Evolutionary conservation across 2,113 vertebrate genomes (phyloP).

Genomic region (Tretioscincus oriximinensis): DNA sequence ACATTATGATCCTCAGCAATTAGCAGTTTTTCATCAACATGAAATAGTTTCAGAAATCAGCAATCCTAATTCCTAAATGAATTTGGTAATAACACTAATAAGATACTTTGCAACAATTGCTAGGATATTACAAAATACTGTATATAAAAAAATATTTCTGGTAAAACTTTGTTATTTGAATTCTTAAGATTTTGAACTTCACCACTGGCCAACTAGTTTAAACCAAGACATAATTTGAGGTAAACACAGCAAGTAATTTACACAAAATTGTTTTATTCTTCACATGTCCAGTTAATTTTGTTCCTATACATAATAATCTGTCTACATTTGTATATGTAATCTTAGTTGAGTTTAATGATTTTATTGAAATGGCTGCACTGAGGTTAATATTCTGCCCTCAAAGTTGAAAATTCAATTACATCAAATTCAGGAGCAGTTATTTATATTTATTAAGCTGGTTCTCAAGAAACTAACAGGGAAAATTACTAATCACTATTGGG

Average conservation of each 20-base stretch:
- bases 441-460: background rate
- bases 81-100: background rate
- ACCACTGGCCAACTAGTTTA: background rate
- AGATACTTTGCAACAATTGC: background rate
- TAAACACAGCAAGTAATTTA: background rate
- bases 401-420: background rate
- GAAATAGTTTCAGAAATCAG: background rate
- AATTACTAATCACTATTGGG: fast-evolving
- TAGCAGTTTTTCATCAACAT: background rate
- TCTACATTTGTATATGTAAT: background rate
- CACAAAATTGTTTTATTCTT: background rate
- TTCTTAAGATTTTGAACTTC: background rate
- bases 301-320: background rate
- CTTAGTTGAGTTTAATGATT: background rate
- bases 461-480: background rate
- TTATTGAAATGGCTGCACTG: background rate
- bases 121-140: background rate
- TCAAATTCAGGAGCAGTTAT: background rate
- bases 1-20: too few species aligned
- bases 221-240: background rate
- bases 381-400: background rate
- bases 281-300: background rate
- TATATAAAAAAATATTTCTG: background rate
- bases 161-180: background rate
- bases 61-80: background rate